Conservation (phyloP, 2,113 vertebrate species). For the Alligator mississippiensis region DNA sequence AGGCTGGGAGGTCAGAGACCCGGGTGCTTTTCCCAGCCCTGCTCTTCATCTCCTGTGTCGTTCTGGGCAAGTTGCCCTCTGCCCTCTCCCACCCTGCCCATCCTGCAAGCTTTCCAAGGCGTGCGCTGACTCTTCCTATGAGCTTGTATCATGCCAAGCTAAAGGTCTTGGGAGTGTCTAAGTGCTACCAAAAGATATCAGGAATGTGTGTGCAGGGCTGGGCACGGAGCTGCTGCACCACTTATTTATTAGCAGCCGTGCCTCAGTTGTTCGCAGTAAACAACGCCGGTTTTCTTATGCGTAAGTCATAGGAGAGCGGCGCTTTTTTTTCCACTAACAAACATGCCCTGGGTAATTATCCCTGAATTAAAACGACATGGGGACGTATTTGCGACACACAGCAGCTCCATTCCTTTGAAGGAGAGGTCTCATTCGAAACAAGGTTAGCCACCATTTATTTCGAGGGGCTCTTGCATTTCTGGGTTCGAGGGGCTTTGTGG, state of each 20-base stretch:
- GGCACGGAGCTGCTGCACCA: constrained; percentile 53
- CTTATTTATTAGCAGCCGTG: constrained; percentile 69
- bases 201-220: constrained; percentile 34
- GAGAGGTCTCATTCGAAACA: constrained; percentile 66
- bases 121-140: background rate
- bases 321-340: constrained; percentile 63
- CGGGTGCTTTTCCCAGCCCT: background rate
- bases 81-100: background rate
- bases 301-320: constrained; percentile 56
- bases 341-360: constrained; percentile 71
- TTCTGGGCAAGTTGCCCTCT: background rate
- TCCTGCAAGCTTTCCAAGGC: background rate
- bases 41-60: background rate
- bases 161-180: constrained; percentile 21
- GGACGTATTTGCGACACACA: constrained; percentile 70
- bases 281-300: constrained; percentile 58
- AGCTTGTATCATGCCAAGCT: background rate
- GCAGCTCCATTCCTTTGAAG: constrained; percentile 62
- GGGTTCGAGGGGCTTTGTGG: constrained; percentile 40
- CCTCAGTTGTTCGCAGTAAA: constrained; percentile 51
- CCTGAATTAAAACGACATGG: constrained; percentile 62
- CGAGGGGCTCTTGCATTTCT: constrained; percentile 67
- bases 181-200: constrained; percentile 60
- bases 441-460: constrained; percentile 64
- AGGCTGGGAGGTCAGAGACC: background rate